A percentile compares a stretch with the other conserved stretches of the same genome.
Conservation (phyloP, 2,113 vertebrate species). For the Hyla sarda region DNA sequence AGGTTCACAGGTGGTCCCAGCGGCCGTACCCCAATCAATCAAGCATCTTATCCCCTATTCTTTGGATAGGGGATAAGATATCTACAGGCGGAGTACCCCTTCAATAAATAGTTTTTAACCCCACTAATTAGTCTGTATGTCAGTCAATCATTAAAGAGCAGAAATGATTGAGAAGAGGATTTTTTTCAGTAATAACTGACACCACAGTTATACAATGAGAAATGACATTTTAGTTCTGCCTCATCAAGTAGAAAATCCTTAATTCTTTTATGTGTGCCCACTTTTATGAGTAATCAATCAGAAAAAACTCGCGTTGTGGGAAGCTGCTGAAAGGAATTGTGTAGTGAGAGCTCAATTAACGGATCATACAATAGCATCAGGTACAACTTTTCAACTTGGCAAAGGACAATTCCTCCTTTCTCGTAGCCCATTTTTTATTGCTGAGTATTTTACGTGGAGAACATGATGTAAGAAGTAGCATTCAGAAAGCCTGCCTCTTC, state of each 20-base stretch:
- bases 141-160: neutral
- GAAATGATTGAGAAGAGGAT: neutral
- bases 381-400: constrained; percentile 39
- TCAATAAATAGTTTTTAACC: neutral
- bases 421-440: neutral
- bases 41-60: too few relatives aligned
- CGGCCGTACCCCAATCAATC: too few relatives aligned
- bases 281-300: constrained; percentile 59
- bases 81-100: too few relatives aligned
- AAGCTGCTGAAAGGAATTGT: constrained; percentile 42
- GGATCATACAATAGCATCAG: constrained; percentile 1
- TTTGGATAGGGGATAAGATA: too few relatives aligned
- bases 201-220: constrained; percentile 29
- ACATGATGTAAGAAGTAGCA: neutral
- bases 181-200: neutral
- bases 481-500: constrained; percentile 20
- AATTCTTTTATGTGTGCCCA: constrained; percentile 46
- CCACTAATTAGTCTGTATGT: constrained; percentile 20
- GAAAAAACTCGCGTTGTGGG: constrained; percentile 28
- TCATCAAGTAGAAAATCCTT: constrained; percentile 47
- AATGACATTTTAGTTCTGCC: constrained; percentile 21
- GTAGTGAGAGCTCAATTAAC: constrained; percentile 38
- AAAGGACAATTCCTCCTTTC: constrained; percentile 35
- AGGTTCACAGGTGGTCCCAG: too few relatives aligned
- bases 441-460: neutral